These are phyloP conservation scores for Liasis olivaceus DNA, from an alignment of 2,797 vertebrate species.

Conservation along the genomic window DNA sequence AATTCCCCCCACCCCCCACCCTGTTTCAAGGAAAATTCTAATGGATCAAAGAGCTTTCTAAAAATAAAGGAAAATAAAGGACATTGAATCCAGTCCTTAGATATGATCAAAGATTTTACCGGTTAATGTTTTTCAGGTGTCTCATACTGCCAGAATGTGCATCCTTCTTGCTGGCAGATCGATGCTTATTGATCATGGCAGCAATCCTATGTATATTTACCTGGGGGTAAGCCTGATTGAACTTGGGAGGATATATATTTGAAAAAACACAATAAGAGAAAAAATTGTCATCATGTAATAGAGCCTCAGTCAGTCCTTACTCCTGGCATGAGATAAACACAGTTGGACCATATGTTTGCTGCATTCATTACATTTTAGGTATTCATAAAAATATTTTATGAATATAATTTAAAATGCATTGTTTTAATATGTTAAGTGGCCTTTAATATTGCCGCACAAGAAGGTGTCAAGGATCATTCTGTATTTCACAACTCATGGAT, in stretches of 20 bases:
- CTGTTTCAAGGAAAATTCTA: not conserved
- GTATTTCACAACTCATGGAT: not conserved
- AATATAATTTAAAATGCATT: not conserved
- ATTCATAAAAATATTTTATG: not conserved
- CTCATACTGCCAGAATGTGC: not conserved
- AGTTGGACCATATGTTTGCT: not conserved
- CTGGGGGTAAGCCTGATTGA: not conserved
- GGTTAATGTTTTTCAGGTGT: not conserved
- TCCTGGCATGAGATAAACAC: not conserved
- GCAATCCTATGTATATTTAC: not conserved
- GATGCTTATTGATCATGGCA: not conserved
- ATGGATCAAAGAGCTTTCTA: not conserved
- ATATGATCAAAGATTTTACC: not conserved
- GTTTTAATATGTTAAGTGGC: not conserved
- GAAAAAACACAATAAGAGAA: not conserved
- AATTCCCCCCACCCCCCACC: not conserved
- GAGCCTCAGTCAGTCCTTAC: not conserved
- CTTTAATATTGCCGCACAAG: not conserved
- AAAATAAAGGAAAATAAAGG: not conserved
- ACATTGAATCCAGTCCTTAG: not conserved
- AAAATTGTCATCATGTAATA: not conserved
- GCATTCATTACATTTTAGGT: not conserved
- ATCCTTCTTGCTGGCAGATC: not conserved
- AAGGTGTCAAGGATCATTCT: not conserved
- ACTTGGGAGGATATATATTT: not conserved